Percentiles rank a stretch among this genome's conserved stretches.
Conservation (phyloP, 2,797 vertebrate genomes). For the Synaphobranchus kaupii region DNA sequence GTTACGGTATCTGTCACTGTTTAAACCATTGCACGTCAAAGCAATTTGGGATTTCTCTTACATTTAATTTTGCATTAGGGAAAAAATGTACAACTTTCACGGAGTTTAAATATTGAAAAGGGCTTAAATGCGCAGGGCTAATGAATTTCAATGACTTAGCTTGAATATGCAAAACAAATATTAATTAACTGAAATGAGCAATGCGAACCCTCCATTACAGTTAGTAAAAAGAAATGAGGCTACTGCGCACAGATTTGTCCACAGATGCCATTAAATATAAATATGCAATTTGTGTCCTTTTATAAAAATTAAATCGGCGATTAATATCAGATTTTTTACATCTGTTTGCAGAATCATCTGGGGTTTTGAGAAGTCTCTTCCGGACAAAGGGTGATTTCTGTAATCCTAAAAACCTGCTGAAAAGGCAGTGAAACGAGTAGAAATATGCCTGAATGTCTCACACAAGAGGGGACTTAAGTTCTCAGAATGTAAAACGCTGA, state of each 20-base stretch:
- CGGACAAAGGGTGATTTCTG: neutral
- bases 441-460: neutral
- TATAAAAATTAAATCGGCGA: neutral
- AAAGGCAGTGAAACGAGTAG: neutral
- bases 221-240: neutral
- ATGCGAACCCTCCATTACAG: neutral
- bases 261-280: neutral
- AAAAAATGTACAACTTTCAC: neutral
- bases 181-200: neutral
- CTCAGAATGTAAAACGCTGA: neutral
- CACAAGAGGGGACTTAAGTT: neutral
- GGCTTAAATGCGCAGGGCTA: neutral
- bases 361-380: neutral
- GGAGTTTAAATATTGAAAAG: conserved; percentile 1
- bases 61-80: neutral
- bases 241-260: neutral
- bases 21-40: neutral
- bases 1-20: neutral
- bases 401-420: neutral
- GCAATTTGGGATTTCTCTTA: neutral
- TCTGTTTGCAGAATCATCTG: neutral
- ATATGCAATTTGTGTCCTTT: neutral
- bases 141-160: neutral
- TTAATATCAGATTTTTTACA: neutral
- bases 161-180: neutral